These are phyloP conservation scores for Potamilus streckersoni DNA, from an alignment of 1,140 invertebrate genomes.

Conservation along the genomic window DNA sequence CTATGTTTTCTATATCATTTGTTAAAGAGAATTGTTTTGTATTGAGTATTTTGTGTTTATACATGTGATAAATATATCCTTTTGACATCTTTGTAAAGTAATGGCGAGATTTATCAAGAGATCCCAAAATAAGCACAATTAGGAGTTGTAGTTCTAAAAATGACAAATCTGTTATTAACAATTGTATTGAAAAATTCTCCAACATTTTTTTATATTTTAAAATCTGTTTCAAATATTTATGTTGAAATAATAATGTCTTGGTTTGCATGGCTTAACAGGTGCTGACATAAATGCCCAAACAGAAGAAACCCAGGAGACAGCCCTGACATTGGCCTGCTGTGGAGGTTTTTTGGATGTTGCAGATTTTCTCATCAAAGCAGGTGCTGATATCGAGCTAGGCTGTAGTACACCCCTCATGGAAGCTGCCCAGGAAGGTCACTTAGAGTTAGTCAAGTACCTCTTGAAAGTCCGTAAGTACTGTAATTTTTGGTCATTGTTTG, in stretches of 20 bases:
- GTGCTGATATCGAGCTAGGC: conserved; percentile 94
- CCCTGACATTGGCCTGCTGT: conserved; percentile 95
- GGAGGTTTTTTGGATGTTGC: conserved; percentile 98
- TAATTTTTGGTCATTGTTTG: no score
- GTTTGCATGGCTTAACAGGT: conserved; percentile 69
- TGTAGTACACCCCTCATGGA: conserved; percentile 99
- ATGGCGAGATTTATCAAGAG: no score
- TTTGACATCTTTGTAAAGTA: no score
- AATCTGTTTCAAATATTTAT: background rate
- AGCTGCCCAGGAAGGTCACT: conserved; percentile 96
- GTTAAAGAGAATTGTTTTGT: no score
- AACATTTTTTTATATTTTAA: conserved; percentile 1
- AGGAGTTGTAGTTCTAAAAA: background rate
- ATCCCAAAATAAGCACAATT: background rate
- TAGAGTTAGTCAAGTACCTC: conserved; percentile 84
- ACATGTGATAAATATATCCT: no score
- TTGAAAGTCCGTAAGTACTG: conserved; percentile 57
- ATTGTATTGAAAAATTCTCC: background rate
- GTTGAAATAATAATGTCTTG: background rate
- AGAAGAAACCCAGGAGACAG: conserved; percentile 97
- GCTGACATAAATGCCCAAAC: conserved; percentile 98
- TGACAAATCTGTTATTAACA: background rate
- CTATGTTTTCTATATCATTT: no score
- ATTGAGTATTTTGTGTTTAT: no score
- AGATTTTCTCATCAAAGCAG: conserved; percentile 94